Percentiles rank a stretch among this genome's conserved stretches.
Evolutionary conservation across 2,113 vertebrate species (phyloP).

Genomic region (Platysternon megacephalum): DNA sequence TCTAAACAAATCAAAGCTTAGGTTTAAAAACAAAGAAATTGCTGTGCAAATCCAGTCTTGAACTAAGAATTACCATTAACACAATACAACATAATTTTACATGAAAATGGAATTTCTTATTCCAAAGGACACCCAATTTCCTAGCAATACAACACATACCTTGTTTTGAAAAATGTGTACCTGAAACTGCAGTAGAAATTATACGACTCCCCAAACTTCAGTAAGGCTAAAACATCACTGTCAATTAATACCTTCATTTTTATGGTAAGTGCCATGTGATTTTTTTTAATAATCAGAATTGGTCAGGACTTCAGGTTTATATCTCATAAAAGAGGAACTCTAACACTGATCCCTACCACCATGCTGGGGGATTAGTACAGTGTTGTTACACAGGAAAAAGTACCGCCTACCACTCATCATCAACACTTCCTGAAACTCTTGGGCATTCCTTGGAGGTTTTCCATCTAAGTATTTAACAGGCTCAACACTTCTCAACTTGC

Average conservation of each 20-base stretch:
- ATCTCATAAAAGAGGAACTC: background rate
- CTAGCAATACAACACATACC: background rate
- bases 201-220: background rate
- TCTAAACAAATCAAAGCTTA: background rate
- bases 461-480: slow-evolving; percentile 26
- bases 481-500: background rate
- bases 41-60: background rate
- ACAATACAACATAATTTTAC: background rate
- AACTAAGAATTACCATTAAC: background rate
- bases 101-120: background rate
- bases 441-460: background rate
- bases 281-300: background rate
- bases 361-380: background rate
- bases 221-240: background rate
- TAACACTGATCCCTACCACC: background rate
- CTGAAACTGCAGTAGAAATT: background rate
- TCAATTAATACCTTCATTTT: background rate
- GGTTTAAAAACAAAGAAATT: background rate
- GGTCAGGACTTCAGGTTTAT: background rate
- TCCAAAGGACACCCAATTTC: fast-evolving
- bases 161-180: background rate
- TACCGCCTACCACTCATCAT: background rate
- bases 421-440: background rate
- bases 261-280: background rate
- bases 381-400: background rate